Conservation (phyloP, 2,113 vertebrate species). For the Oncorhynchus keta region DNA sequence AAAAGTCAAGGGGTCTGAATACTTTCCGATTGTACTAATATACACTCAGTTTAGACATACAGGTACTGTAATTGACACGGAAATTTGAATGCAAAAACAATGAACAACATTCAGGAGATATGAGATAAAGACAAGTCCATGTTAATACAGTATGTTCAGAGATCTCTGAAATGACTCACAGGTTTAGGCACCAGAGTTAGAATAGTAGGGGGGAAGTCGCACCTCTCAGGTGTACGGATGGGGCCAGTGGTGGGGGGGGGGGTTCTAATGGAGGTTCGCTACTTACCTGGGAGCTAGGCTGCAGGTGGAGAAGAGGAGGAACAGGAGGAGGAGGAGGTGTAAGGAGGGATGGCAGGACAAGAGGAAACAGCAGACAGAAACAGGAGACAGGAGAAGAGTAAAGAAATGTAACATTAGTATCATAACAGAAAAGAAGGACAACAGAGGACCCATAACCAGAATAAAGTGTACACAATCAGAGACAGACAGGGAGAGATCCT, state of each 20-base stretch:
- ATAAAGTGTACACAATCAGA: not conserved
- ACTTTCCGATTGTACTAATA: too few species aligned
- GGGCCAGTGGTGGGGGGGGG: not conserved
- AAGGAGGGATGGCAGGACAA: conserved; percentile 41
- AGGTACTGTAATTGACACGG: not conserved
- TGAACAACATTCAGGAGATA: not conserved
- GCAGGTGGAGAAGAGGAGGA: conserved; percentile 74
- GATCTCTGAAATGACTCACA: not conserved
- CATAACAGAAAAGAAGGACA: conserved; percentile 40
- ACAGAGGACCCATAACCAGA: conserved; percentile 23
- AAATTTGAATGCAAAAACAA: not conserved
- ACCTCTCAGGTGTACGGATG: not conserved
- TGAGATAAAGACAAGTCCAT: not conserved
- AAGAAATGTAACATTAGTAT: conserved; percentile 52
- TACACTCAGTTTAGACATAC: not conserved
- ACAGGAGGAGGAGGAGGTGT: conserved; percentile 58
- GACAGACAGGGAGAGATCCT: not conserved
- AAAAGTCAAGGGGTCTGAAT: too few species aligned
- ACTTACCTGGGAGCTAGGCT: conserved; percentile 91
- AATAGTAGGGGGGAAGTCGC: not conserved
- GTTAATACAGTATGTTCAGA: not conserved
- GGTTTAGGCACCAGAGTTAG: conserved; percentile 19
- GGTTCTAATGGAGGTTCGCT: conserved; percentile 5
- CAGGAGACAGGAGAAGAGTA: conserved; percentile 39
- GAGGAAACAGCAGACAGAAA: conserved; percentile 51